Evolutionary conservation across 1,140 invertebrate species (phyloP), one percentile per base, ranked within the genome.

Genomic region (Gryon sp.): DNA sequence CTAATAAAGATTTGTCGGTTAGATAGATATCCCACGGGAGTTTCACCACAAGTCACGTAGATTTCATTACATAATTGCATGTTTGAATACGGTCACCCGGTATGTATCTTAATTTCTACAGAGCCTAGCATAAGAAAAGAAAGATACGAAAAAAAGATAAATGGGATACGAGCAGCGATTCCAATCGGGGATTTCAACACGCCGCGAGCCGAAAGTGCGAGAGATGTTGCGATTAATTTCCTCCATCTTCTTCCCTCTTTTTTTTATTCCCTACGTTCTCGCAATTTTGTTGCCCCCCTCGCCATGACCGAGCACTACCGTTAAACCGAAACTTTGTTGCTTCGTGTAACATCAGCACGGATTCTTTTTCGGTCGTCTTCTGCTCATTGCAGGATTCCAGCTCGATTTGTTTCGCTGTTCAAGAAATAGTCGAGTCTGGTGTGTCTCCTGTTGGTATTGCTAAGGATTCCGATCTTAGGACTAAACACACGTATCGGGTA

Each of bases 151-250:
- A 77, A n/a, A 77, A 77, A 77, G 66, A 77, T 72, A 72, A 62
- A 77, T 70, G 60, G 40, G 32, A 40, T 73, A 66, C 68, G 75
- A 69, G 62, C 32, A 62, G 75, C 57, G 68, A 78, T 78, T 55
- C 68, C 75, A 73, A 78, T 78, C 68, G 68, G 63, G 77, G 77
- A 79, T 76, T 79, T 79, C 77, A 79, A 73, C 77, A 73, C 73
- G 77, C 73, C 55, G 63, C 76, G 48, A 69, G 68, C 60, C 76
- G 55, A 79, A 73, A 76, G 73, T 79, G 77, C 74, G 72, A 76
- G 72, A 79, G 72, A 76, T 79, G 77, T 76, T 73, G 79, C 72
- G 79, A 80, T 78, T 78, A 80, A 80, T 78, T 81, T 81, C 69
- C 63, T 75, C 68, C 57, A 50, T 68, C 74, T 62, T 68, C 63